Percentiles rank a stretch among this genome's conserved stretches.
phyloP scores from a whole-genome alignment of 2,113 vertebrate species.

The Laticauda laticaudata region DNA sequence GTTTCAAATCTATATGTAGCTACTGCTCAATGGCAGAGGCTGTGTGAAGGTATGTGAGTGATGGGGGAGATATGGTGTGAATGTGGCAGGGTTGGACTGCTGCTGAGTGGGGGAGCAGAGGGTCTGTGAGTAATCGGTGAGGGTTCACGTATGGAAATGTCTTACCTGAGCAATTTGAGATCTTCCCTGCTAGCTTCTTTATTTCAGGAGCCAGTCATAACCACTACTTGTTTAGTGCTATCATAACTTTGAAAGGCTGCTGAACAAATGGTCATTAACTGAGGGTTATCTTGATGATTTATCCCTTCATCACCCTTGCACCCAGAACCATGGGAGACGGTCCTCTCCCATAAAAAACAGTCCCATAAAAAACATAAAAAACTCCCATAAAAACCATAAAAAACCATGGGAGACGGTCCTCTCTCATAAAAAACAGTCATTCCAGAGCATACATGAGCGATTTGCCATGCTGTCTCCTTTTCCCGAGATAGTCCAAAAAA shows the following conservation, averaged over 20 bases:
- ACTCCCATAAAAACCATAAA: too few species aligned
- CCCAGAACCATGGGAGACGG: background rate
- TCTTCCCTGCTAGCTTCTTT: background rate
- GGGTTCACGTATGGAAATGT: background rate
- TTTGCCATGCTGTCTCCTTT: background rate
- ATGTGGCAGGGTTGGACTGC: background rate
- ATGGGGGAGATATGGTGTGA: background rate
- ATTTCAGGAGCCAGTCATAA: background rate
- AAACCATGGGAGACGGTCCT: too few species aligned
- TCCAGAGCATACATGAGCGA: background rate
- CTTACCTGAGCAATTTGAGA: background rate
- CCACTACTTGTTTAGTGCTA: background rate
- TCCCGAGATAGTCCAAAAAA: background rate
- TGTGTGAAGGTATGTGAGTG: background rate
- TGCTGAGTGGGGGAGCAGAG: background rate
- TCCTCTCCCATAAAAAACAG: background rate
- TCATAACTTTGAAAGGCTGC: background rate
- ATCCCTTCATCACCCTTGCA: background rate
- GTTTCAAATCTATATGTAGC: background rate
- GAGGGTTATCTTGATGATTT: background rate
- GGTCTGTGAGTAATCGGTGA: background rate
- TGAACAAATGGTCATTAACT: background rate
- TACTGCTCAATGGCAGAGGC: background rate
- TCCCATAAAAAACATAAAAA: too few species aligned
- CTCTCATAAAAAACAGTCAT: background rate